Percentiles rank a stretch among this genome's conserved stretches.
Conservation (phyloP, 2,888 invertebrate genomes). For the Sipha maydis region DNA sequence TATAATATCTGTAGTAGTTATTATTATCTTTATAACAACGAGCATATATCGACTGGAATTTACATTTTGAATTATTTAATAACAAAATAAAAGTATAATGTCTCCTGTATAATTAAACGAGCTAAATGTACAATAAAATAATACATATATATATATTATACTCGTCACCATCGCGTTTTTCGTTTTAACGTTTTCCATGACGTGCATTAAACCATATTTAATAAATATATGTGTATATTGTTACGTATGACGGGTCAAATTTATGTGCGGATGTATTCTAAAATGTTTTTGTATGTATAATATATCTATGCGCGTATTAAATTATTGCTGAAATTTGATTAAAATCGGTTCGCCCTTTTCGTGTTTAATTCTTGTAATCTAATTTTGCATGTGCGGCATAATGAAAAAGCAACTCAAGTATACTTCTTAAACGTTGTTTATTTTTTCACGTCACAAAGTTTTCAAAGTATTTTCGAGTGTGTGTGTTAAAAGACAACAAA, state of each 20-base stretch:
- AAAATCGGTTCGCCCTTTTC: constrained; percentile 8
- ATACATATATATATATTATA: not conserved
- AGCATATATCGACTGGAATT: not conserved
- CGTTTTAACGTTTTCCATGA: not conserved
- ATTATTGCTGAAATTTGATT: constrained; percentile 31
- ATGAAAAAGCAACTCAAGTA: not conserved
- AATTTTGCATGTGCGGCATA: not conserved
- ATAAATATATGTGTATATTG: not conserved
- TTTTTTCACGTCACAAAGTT: not conserved
- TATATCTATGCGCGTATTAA: constrained; percentile 9
- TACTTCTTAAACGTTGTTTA: not conserved
- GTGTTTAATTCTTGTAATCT: constrained; percentile 25
- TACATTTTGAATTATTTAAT: not conserved
- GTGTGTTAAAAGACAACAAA: not conserved
- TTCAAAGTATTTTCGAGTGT: not conserved
- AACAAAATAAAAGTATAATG: not conserved
- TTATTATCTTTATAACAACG: too few relatives aligned
- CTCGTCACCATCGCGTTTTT: not conserved
- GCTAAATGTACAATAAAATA: not conserved
- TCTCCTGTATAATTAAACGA: not conserved
- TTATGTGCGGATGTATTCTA: not conserved
- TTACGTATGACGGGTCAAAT: not conserved
- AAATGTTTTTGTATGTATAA: not conserved
- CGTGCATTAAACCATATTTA: not conserved
- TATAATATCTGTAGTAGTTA: too few relatives aligned